Conservation (phyloP, 2,113 vertebrate genomes). For the Rhegmatorhina hoffmannsi region DNA sequence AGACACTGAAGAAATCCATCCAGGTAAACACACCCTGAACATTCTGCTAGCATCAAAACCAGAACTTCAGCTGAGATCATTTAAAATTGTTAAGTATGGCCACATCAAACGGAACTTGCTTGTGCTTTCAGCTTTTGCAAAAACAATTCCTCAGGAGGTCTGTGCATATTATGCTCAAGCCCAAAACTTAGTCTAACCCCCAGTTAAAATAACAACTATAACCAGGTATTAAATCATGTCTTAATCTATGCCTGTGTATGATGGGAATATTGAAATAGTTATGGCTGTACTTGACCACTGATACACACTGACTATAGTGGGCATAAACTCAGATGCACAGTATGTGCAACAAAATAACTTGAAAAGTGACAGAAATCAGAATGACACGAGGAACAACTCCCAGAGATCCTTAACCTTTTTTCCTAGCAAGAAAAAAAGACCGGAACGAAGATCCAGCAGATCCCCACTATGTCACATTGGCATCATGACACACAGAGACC, state of each 20-base stretch:
- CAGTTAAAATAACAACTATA: neutral
- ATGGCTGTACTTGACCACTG: neutral
- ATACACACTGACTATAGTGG: neutral
- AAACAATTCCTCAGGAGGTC: neutral
- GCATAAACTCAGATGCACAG: rapidly evolving
- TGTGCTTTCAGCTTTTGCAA: neutral
- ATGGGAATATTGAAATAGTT: neutral
- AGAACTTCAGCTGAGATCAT: neutral
- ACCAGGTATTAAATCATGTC: neutral
- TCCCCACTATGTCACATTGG: rapidly evolving
- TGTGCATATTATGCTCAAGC: neutral
- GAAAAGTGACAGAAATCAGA: neutral
- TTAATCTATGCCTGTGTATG: neutral
- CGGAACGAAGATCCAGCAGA: neutral
- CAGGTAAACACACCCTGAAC: neutral
- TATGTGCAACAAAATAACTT: neutral
- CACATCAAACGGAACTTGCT: neutral
- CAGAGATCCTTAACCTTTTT: neutral
- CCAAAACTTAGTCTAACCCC: neutral
- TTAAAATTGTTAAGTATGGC: neutral
- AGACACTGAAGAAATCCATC: neutral
- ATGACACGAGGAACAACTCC: neutral
- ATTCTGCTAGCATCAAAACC: neutral
- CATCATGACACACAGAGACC: neutral
- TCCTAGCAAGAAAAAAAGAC: neutral